Percentiles rank a stretch among this genome's conserved stretches.
phyloP scores from a whole-genome alignment of 1,140 invertebrate species.

The Glomeris maerens region DNA sequence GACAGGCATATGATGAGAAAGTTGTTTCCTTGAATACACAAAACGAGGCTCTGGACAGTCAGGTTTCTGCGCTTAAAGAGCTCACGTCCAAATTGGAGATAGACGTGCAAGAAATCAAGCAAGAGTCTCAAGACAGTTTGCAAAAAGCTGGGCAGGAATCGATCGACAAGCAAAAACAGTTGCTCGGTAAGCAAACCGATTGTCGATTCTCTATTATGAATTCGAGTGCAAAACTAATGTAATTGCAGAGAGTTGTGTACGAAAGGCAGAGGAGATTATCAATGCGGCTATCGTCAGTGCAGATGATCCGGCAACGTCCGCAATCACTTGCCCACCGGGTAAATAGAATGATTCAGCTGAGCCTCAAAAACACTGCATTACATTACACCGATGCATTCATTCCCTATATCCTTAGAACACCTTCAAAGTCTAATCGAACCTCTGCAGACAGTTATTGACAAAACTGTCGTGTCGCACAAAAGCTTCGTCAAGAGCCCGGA shows the following conservation, averaged over 20 bases:
- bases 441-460: no score
- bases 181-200: no score
- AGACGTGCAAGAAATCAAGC: not conserved
- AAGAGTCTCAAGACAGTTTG: not conserved
- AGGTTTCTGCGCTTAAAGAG: not conserved
- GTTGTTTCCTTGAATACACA: not conserved
- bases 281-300: slow-evolving; percentile 45
- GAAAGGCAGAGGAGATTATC: slow-evolving; percentile 43
- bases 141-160: not conserved
- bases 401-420: no score
- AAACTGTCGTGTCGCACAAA: slow-evolving; percentile 27
- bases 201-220: no score
- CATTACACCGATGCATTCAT: no score
- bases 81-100: slow-evolving; percentile 3
- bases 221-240: no score
- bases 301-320: slow-evolving; percentile 52
- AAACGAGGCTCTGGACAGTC: not conserved
- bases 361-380: no score
- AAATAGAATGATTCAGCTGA: no score
- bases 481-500: no score
- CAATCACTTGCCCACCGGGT: slow-evolving; percentile 51
- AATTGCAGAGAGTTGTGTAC: slow-evolving; percentile 39
- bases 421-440: no score
- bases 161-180: not conserved
- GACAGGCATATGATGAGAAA: not conserved